Percentiles rank a stretch among this genome's conserved stretches.
These are phyloP conservation scores for Hanleya hanleyi DNA, from an alignment of 2,888 invertebrate genomes.

Conservation along the genomic window DNA sequence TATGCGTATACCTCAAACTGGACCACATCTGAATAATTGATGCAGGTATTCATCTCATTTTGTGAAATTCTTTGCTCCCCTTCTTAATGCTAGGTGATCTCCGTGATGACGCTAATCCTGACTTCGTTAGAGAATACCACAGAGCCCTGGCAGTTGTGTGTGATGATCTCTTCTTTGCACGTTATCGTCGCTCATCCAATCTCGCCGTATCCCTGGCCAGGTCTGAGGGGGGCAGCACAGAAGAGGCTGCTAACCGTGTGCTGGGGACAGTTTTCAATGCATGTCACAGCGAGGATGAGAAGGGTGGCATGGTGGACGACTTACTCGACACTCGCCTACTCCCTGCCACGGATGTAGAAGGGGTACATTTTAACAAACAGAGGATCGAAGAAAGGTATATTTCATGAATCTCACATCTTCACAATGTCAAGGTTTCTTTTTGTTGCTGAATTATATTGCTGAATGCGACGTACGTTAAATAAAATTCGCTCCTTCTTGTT, in stretches of 20 bases:
- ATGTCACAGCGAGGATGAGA: slow-evolving; percentile 64
- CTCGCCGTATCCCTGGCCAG: slow-evolving; percentile 41
- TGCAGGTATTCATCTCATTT: too few species aligned
- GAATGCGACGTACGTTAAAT: too few species aligned
- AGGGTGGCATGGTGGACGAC: slow-evolving; percentile 60
- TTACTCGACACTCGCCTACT: slow-evolving; percentile 64
- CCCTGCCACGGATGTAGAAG: slow-evolving; percentile 60
- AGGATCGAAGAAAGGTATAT: slow-evolving; percentile 60
- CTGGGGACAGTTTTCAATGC: slow-evolving; percentile 64
- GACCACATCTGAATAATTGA: too few species aligned
- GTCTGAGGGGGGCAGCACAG: slow-evolving; percentile 35
- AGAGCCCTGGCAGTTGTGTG: slow-evolving; percentile 66
- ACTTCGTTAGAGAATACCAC: slow-evolving; percentile 67
- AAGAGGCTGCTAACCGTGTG: slow-evolving; percentile 49
- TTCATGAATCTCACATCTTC: background rate
- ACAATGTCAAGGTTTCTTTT: too few species aligned
- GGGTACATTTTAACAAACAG: slow-evolving; percentile 62
- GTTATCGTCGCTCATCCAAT: slow-evolving; percentile 53
- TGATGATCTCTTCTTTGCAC: slow-evolving; percentile 70
- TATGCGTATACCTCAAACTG: too few species aligned
- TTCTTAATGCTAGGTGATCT: too few species aligned
- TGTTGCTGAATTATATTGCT: too few species aligned
- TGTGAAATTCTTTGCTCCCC: too few species aligned
- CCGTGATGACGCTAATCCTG: slow-evolving; percentile 65
- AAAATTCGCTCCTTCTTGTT: too few species aligned